A percentile compares a stretch with the other conserved stretches of the same genome.
Evolutionary conservation across 2,797 vertebrate genomes (phyloP).

Genomic region (Sebastes iracundus): DNA sequence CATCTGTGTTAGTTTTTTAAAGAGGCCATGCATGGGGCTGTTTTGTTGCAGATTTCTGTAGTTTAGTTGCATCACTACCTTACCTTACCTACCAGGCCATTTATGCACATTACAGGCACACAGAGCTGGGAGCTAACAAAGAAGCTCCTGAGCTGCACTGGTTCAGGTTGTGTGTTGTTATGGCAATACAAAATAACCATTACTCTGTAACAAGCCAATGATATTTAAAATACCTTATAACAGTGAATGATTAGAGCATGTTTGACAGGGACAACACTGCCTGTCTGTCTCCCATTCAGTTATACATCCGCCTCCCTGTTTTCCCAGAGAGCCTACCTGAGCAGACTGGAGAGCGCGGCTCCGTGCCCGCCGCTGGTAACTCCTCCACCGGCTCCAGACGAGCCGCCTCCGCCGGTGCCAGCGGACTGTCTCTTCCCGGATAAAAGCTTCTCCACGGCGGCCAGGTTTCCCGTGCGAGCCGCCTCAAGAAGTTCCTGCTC

Average conservation of each 20-base stretch:
- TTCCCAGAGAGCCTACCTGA: constrained; percentile 84
- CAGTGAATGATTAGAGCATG: background rate
- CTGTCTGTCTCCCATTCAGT: background rate
- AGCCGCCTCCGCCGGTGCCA: constrained; percentile 82
- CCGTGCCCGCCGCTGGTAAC: constrained; percentile 83
- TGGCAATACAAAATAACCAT: constrained; percentile 6
- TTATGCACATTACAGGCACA: constrained; percentile 31
- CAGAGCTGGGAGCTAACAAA: constrained; percentile 72
- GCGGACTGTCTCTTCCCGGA: constrained; percentile 92
- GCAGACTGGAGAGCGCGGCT: constrained; percentile 91
- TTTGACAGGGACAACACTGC: background rate
- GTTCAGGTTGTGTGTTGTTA: constrained; percentile 14
- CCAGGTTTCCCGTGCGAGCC: constrained; percentile 94
- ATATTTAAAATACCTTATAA: background rate
- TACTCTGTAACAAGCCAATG: background rate
- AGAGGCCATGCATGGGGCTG: background rate
- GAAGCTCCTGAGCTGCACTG: constrained; percentile 57
- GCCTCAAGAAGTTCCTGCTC: constrained; percentile 98
- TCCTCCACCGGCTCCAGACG: constrained; percentile 77
- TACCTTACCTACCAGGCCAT: background rate
- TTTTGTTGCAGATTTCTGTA: constrained; percentile 21
- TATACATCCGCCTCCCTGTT: background rate
- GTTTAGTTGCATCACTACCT: constrained; percentile 21
- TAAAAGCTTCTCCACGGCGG: constrained; percentile 94
- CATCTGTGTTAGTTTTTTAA: constrained; percentile 7